Evolutionary conservation across 64 coral and sea anemone genomes (phyloP), one percentile per base, ranked within the genome.

Genomic region (Orbicella faveolata): DNA sequence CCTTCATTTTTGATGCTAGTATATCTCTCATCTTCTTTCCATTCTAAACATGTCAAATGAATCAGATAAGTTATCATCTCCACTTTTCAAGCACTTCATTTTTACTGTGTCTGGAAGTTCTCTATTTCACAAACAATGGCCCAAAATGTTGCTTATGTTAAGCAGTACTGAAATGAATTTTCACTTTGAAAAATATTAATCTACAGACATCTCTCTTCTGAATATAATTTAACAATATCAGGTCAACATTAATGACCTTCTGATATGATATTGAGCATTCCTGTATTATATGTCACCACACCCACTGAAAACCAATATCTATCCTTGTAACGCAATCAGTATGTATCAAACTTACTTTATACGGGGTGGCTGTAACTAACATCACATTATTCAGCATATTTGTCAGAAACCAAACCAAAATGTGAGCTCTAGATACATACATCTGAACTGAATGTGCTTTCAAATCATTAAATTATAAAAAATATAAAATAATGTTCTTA

Each of bases 21-120:
- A 95, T 98, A 80, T 98, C 88, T 89, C 87, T 92, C 75, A 98
- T 98, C 74, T 98, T 98, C 63, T 95, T 98, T n/a, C 96, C 96
- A 93, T 98, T 93, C 96, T 98, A 79, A 54, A 88, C 67, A 70
- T 6, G 67, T 25, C 21, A 70, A 23, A 25, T 70, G 67, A 70
- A 25, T 70, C 20, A 70, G 10, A 6, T 9, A 70, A 23, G n/a
- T 70, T 23, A 70, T 26, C 44, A 48, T 5, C 44, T 48, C 44
- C 44, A 48, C 44, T 48, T 48, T 48, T 48, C 5, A 48, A 48
- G 44, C 44, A 48, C 44, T 48, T 48, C 44, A 48, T 48, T 48
- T 48, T 48, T 67, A 21, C 4, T 67, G 23, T 67, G 64, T 67
- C 18, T 30, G 30, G 30, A 67, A 18, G 6, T 23, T 67, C 18